phyloP scores from a whole-genome alignment of 2,888 invertebrate species.

The Phaonia tiefii region DNA sequence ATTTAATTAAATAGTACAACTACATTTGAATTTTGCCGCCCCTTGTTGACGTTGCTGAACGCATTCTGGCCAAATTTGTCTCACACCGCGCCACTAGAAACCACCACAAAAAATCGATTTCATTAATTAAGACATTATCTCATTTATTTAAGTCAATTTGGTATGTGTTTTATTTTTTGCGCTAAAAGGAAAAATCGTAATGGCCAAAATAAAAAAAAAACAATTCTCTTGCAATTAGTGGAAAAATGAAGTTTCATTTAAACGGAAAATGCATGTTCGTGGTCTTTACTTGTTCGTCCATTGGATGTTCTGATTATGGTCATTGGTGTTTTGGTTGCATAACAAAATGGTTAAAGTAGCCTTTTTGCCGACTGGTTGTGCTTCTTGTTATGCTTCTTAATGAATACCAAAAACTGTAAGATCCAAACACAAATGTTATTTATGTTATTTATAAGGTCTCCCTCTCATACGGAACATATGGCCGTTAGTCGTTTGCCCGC shows the following conservation, averaged over 20 bases:
- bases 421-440: slow-evolving; percentile 33
- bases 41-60: not conserved
- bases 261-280: slow-evolving; percentile 8
- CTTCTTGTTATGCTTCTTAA: slow-evolving; percentile 53
- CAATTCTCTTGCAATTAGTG: slow-evolving; percentile 61
- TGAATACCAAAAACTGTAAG: slow-evolving; percentile 60
- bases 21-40: slow-evolving; percentile 39
- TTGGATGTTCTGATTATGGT: slow-evolving; percentile 50
- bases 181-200: slow-evolving; percentile 21
- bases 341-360: slow-evolving; percentile 38
- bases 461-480: slow-evolving; percentile 9
- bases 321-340: slow-evolving; percentile 45
- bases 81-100: not conserved
- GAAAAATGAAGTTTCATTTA: slow-evolving; percentile 40
- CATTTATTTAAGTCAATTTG: slow-evolving; percentile 42
- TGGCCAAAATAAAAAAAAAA: slow-evolving; percentile 35
- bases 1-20: slow-evolving; percentile 37
- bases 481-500: not conserved
- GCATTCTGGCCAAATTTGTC: slow-evolving; percentile 38
- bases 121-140: slow-evolving; percentile 66
- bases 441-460: slow-evolving; percentile 26
- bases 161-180: slow-evolving; percentile 37
- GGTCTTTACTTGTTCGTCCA: no score
- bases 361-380: not conserved
- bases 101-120: slow-evolving; percentile 2